A percentile compares a stretch with the other conserved stretches of the same genome.
phyloP scores from a whole-genome alignment of 2,888 invertebrate species.

The Halocaridina rubra region DNA sequence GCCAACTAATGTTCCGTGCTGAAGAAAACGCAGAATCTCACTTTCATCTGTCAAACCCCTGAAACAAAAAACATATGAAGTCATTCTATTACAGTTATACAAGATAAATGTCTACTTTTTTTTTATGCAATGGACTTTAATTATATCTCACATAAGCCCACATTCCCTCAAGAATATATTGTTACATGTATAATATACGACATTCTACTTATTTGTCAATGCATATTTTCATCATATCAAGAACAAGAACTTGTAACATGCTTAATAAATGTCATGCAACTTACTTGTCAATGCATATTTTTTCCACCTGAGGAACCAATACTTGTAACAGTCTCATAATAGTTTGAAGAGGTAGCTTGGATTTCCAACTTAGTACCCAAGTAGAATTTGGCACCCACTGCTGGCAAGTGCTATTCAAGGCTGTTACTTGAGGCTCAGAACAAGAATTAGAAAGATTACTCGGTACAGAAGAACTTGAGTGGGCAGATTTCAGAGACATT shows the following conservation, averaged over 20 bases:
- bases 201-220: no score
- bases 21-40: conserved; percentile 92
- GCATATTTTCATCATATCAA: no score
- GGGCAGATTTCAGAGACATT: conserved; percentile 20
- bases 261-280: no score
- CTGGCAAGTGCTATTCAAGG: background rate
- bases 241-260: no score
- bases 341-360: conserved; percentile 96
- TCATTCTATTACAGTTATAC: no score
- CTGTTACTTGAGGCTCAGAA: background rate
- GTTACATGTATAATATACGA: no score
- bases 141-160: no score
- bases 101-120: no score
- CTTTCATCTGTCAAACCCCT: conserved; percentile 99
- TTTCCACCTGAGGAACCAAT: conserved; percentile 98
- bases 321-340: conserved; percentile 99
- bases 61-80: conserved; percentile 65
- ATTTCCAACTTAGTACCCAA: conserved; percentile 97
- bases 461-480: conserved; percentile 2
- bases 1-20: conserved; percentile 72
- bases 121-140: no score
- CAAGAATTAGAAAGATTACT: background rate
- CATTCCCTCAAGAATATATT: no score
- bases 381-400: conserved; percentile 92
- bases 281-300: conserved; percentile 99